Conservation (phyloP, 2,797 vertebrate genomes). For the Schizopygopsis pylzovi region DNA sequence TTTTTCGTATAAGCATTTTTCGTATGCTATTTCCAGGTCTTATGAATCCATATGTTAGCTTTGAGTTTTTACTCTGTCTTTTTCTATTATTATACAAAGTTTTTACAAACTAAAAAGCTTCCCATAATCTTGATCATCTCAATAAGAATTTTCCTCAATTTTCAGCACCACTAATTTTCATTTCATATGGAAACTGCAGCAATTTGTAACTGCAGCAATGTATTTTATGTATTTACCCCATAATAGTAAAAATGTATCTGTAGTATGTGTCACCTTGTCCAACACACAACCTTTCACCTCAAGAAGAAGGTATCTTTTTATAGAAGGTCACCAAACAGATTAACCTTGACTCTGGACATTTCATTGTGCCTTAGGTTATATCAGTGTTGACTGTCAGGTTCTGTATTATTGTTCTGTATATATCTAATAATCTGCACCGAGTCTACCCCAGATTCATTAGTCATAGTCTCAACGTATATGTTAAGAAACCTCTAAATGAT, state of each 20-base stretch:
- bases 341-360: conserved; percentile 33
- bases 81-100: background rate
- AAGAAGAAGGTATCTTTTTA: background rate
- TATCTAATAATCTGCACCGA: too few species aligned
- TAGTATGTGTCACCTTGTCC: background rate
- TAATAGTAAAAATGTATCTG: background rate
- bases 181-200: background rate
- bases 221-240: background rate
- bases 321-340: conserved; percentile 2
- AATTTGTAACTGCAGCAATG: background rate
- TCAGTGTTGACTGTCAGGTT: conserved; percentile 13
- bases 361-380: conserved; percentile 3
- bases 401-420: background rate
- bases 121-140: background rate
- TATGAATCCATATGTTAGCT: conserved; percentile 1
- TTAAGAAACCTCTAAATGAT: background rate
- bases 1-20: background rate
- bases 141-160: background rate
- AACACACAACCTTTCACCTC: conserved; percentile 14
- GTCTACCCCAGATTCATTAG: background rate
- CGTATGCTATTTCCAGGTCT: background rate
- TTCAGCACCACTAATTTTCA: background rate
- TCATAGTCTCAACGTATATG: background rate
- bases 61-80: background rate
- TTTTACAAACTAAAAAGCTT: background rate